These are phyloP conservation scores for Protomyctophum bolini DNA, from an alignment of 2,113 vertebrate genomes.

Conservation along the genomic window DNA sequence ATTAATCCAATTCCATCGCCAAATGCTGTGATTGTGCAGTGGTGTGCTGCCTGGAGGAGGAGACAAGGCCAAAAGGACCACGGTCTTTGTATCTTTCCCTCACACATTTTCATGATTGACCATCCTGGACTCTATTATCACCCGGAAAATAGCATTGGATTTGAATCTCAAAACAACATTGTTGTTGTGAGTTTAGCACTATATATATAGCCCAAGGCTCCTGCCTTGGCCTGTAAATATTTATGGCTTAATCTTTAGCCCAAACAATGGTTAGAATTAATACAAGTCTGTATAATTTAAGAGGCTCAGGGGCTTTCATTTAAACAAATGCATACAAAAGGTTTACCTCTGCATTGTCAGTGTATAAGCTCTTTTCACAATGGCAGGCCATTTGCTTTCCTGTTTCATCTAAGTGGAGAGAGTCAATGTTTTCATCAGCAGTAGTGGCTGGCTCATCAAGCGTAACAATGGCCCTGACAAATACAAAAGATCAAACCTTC, in stretches of 20 bases:
- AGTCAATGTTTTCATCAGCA: conserved; percentile 10
- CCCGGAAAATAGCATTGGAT: conserved; percentile 29
- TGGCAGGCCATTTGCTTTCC: conserved; percentile 14
- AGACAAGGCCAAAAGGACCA: not conserved
- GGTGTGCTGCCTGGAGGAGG: not conserved
- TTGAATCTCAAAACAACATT: not conserved
- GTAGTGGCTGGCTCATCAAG: conserved; percentile 13
- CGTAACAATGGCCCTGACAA: conserved; percentile 36
- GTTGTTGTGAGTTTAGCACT: conserved; percentile 25
- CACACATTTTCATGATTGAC: conserved; percentile 23
- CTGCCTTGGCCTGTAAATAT: conserved; percentile 28
- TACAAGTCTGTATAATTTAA: conserved; percentile 49
- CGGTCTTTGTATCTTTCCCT: not conserved
- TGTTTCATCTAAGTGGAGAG: conserved; percentile 13
- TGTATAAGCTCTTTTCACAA: conserved; percentile 35
- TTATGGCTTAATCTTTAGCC: not conserved
- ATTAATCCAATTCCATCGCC: not conserved
- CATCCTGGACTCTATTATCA: conserved; percentile 22
- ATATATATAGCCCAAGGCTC: conserved; percentile 8
- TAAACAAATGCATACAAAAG: conserved; percentile 47
- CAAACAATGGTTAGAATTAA: conserved; percentile 61
- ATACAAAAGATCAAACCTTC: conserved; percentile 19
- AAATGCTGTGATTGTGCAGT: not conserved
- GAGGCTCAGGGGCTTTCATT: conserved; percentile 44
- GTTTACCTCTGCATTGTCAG: conserved; percentile 49